Evolutionary conservation across 2,113 vertebrate genomes (phyloP), one percentile per base, ranked within the genome.

Genomic region (Limnothrissa miodon): DNA sequence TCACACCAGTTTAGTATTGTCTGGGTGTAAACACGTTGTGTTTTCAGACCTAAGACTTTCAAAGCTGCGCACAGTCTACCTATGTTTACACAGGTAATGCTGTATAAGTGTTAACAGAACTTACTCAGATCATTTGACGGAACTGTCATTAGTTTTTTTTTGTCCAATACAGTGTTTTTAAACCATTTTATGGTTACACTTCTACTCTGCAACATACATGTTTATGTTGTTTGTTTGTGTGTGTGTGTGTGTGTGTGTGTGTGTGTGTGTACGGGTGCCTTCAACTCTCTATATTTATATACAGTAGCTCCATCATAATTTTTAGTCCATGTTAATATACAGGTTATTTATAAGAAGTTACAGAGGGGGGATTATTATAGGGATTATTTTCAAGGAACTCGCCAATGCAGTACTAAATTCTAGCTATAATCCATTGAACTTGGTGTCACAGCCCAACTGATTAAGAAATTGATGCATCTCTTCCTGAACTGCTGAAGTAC

Each of bases 341-440:
- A 36, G 25, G 33, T 33, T 86, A 85, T 87, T 87, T 89, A 84
- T 88, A 87, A 53, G 17, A 33, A 29, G 39, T 39, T 44, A 1
- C 42, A 42, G 6, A 42, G 42, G 10, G n/a, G 45, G 21, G 23
- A n/a, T n/a, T n/a, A n/a, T 23, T 74, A 81, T 59, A 48, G 53
- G 17, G 29, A 33, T 9, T 45, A 9, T 1, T n/a, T 2, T 66
- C 13, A 17, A 4, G 21, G 39, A 79, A 33, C 2, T 62, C 23
- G 15, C 44, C 59, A 78, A 44, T 53, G 25, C 19, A 45, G 74
- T 56, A 70, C 39, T 51, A 42, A 33, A 78, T 11, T 44, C 53
- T n/a, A 45, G 11, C 42, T 45, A 36, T 45, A 13, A 8, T 66
- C 59, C 8, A 33, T 11, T 29, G 0, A 25, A 13, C 29, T 1